Percentiles rank a stretch among this genome's conserved stretches.
Conservation (phyloP, 2,888 invertebrate species). For the Rhingia campestris region DNA sequence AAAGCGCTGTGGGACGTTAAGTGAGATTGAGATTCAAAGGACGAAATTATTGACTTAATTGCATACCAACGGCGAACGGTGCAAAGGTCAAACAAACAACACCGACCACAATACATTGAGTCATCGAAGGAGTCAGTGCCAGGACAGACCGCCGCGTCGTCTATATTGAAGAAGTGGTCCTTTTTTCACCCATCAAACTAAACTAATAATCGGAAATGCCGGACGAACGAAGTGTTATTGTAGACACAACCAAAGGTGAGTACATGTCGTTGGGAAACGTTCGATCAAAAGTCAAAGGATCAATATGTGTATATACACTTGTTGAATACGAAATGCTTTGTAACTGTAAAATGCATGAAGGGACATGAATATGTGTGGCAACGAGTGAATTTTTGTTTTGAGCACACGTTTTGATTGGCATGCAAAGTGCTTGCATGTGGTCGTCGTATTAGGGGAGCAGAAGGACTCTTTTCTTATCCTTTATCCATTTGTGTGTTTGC, state of each 20-base stretch:
- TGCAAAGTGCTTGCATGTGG: conserved; percentile 28
- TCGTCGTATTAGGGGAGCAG: conserved; percentile 7
- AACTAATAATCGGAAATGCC: conserved; percentile 75
- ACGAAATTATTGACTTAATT: conserved; percentile 39
- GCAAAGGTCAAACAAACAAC: too few species aligned
- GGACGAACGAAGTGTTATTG: conserved; percentile 75
- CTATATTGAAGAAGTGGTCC: neutral
- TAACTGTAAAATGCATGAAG: neutral
- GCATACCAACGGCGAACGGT: neutral
- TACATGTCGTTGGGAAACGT: conserved; percentile 3
- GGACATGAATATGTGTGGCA: conserved; percentile 6
- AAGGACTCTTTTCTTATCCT: too few species aligned
- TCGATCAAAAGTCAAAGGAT: conserved; percentile 52
- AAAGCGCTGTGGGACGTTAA: conserved; percentile 23
- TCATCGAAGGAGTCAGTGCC: neutral
- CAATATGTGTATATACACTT: conserved; percentile 63
- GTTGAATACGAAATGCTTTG: conserved; percentile 63
- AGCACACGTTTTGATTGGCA: conserved; percentile 44
- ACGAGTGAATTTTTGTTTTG: neutral
- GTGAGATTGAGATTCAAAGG: conserved; percentile 19
- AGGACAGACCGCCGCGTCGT: neutral
- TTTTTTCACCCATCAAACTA: neutral
- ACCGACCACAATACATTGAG: neutral
- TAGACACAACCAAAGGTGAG: conserved; percentile 76
- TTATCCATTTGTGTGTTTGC: conserved; percentile 25